Conservation (phyloP, 2,113 vertebrate species). For the Brienomyrus brachyistius region DNA sequence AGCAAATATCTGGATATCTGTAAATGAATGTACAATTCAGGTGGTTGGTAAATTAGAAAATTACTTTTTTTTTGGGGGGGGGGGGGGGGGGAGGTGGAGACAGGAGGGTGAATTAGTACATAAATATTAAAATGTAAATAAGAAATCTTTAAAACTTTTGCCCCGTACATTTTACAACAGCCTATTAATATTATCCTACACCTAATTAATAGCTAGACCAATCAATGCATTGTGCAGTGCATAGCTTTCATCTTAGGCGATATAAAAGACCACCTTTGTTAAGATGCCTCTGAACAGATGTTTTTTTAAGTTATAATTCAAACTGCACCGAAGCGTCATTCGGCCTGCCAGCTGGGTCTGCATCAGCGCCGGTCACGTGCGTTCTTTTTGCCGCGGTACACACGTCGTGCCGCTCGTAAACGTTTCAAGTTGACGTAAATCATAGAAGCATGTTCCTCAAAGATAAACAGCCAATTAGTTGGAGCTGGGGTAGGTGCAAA, state of each 20-base stretch:
- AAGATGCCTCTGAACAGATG: neutral
- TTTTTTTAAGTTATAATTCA: neutral
- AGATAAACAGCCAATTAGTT: neutral
- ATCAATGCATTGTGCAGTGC: neutral
- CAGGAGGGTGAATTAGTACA: neutral
- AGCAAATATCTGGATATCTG: neutral
- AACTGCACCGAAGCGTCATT: neutral
- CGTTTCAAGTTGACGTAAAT: slow-evolving; percentile 6
- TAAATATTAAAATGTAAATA: neutral
- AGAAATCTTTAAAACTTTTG: neutral
- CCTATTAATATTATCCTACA: neutral
- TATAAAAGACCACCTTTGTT: neutral
- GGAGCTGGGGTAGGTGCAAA: neutral
- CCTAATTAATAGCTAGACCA: neutral
- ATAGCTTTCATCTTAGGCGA: neutral
- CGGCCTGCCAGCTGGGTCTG: neutral
- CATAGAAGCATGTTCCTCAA: neutral
- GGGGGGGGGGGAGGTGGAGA: neutral
- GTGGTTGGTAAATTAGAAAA: neutral
- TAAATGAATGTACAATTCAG: neutral
- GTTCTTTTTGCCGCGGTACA: neutral
- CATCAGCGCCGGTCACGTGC: neutral
- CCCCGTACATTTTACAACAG: neutral
- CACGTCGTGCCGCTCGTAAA: neutral
- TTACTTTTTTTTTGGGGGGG: neutral